Evolutionary conservation across 2,888 invertebrate genomes (phyloP).

Genomic region (Melangyna quadrimaculata): DNA sequence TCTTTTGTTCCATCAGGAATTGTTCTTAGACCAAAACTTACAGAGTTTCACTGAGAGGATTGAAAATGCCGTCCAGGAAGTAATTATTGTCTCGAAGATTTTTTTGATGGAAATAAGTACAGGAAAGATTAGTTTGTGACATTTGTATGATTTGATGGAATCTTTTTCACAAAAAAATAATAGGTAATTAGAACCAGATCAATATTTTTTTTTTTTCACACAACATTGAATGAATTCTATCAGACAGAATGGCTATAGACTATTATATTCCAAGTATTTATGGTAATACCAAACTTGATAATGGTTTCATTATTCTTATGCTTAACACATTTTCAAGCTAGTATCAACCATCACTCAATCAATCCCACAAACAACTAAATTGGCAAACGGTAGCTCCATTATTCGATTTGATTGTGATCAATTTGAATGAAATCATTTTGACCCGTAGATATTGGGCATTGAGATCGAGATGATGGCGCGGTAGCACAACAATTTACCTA

Average conservation of each 20-base stretch:
- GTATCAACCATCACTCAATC: too few relatives aligned
- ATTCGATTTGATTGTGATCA: conserved; percentile 23
- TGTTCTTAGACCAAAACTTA: conserved; percentile 9
- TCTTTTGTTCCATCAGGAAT: conserved; percentile 50
- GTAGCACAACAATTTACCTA: conserved; percentile 10
- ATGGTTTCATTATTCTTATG: too few relatives aligned
- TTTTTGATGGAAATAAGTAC: conserved; percentile 13
- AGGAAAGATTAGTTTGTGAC: conserved; percentile 37
- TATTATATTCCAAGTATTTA: too few relatives aligned
- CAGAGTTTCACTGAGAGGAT: background rate
- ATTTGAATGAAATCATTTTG: conserved; percentile 33
- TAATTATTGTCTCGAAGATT: conserved; percentile 33
- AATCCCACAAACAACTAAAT: background rate
- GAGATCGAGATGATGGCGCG: background rate
- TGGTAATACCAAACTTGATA: too few relatives aligned
- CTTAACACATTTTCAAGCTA: background rate
- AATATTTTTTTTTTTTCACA: too few relatives aligned
- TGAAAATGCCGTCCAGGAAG: conserved; percentile 26
- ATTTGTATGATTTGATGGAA: conserved; percentile 18
- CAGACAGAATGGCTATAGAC: too few relatives aligned
- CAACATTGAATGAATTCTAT: too few relatives aligned
- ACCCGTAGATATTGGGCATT: background rate
- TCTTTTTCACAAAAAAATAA: too few relatives aligned
- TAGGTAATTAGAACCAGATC: too few relatives aligned
- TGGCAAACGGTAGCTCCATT: conserved; percentile 29